Evolutionary conservation across 2,113 vertebrate species (phyloP).

Genomic region (Prochilodus magdalenae): DNA sequence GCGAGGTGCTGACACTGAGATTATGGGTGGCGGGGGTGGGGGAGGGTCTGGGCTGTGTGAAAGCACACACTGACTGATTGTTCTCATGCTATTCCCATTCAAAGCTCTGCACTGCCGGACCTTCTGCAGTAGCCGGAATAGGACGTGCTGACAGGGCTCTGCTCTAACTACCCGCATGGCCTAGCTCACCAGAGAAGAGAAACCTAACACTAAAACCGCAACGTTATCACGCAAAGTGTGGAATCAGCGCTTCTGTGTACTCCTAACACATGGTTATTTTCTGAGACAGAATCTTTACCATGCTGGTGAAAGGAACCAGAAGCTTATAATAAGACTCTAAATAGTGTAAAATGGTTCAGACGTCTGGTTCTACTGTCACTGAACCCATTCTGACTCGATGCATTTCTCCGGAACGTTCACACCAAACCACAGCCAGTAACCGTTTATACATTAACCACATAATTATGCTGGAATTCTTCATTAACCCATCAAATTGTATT

Average conservation of each 20-base stretch:
- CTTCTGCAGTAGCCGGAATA: background rate
- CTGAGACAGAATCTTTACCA: no score
- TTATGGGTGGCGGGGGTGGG: conserved; percentile 21
- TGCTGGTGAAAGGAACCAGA: no score
- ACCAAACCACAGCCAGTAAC: no score
- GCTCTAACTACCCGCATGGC: background rate
- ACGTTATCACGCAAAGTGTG: background rate
- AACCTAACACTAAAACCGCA: background rate
- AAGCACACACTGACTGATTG: conserved; percentile 55
- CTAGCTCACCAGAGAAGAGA: background rate
- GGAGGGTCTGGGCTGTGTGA: background rate
- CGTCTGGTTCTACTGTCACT: no score
- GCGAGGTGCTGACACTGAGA: conserved; percentile 56
- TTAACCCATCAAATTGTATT: no score
- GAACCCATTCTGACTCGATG: no score
- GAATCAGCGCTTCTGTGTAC: background rate
- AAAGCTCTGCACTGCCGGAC: background rate
- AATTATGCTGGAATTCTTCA: no score
- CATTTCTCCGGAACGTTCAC: no score
- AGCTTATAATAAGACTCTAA: no score
- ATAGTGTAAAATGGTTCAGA: no score
- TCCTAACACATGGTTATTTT: background rate
- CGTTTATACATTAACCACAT: no score
- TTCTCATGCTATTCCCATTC: conserved; percentile 35
- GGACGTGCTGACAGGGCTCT: background rate